A percentile compares a stretch with the other conserved stretches of the same genome.
Conservation (phyloP, 2,797 vertebrate species). For the Lindbergichthys nudifrons region DNA sequence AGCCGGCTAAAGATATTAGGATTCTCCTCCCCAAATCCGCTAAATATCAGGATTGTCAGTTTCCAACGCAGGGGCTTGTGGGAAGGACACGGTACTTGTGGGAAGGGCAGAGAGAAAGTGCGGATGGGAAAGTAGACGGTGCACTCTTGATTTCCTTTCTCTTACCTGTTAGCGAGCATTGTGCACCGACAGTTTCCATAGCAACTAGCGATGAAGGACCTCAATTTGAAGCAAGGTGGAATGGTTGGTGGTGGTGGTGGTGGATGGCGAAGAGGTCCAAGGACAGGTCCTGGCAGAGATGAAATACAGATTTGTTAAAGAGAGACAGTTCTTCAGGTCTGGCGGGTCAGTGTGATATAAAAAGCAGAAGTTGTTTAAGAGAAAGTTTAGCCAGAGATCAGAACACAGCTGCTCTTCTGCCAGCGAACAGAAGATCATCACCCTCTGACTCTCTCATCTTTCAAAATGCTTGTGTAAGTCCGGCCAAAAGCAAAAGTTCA, state of each 20-base stretch:
- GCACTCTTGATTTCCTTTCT: constrained; percentile 69
- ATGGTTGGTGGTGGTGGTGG: constrained; percentile 19
- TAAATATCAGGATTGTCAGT: constrained; percentile 77
- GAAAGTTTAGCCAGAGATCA: constrained; percentile 54
- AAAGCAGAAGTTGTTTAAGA: constrained; percentile 74
- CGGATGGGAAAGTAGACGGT: constrained; percentile 58
- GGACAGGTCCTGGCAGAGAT: constrained; percentile 67
- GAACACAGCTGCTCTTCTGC: background rate
- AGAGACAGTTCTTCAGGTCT: constrained; percentile 58
- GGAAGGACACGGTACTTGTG: constrained; percentile 51
- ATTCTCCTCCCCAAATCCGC: constrained; percentile 64
- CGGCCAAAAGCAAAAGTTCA: background rate
- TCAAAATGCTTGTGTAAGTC: constrained; percentile 1
- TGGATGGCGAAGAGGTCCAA: constrained; percentile 66
- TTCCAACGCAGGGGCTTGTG: constrained; percentile 50
- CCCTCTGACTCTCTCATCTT: constrained; percentile 15
- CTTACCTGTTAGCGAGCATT: constrained; percentile 77
- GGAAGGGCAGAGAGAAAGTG: constrained; percentile 66
- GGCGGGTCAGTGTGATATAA: constrained; percentile 67
- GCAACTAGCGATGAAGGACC: constrained; percentile 76
- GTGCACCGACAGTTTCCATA: constrained; percentile 83
- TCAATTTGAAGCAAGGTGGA: constrained; percentile 59
- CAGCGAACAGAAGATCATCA: background rate
- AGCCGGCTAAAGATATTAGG: constrained; percentile 72
- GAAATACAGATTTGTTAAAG: constrained; percentile 78